These are phyloP conservation scores for Grantiella picta DNA, from an alignment of 2,113 vertebrate species.

Conservation along the genomic window DNA sequence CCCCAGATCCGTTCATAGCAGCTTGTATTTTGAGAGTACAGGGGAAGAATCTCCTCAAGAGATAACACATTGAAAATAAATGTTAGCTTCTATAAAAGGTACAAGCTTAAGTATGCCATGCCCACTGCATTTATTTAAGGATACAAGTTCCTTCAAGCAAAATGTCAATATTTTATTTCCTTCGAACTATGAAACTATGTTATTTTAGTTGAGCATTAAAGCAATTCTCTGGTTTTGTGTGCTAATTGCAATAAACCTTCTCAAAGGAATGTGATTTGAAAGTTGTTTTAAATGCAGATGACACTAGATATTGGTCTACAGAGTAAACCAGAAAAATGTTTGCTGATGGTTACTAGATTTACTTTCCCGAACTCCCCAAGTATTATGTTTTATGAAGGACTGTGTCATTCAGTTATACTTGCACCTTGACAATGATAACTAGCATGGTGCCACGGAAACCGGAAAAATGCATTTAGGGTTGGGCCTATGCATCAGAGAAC, in stretches of 20 bases:
- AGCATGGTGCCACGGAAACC: conserved; percentile 78
- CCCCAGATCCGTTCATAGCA: conserved; percentile 42
- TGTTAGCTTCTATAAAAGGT: conserved; percentile 55
- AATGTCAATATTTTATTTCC: conserved; percentile 59
- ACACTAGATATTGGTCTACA: conserved; percentile 4
- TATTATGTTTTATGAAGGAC: conserved; percentile 27
- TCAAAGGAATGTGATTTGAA: conserved; percentile 41
- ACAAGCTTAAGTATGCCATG: conserved; percentile 26
- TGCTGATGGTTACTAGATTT: conserved; percentile 39
- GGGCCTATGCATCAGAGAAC: conserved; percentile 85
- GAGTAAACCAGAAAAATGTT: conserved; percentile 22
- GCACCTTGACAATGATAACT: conserved; percentile 76
- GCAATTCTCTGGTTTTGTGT: conserved; percentile 19
- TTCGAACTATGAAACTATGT: background rate
- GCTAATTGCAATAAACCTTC: conserved; percentile 50
- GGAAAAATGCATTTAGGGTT: conserved; percentile 85
- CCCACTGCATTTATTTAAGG: conserved; percentile 37
- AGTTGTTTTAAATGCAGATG: conserved; percentile 53
- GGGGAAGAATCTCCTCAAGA: conserved; percentile 61
- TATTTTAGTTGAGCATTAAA: conserved; percentile 52
- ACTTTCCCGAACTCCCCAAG: conserved; percentile 44
- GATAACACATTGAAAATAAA: conserved; percentile 64
- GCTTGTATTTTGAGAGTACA: conserved; percentile 52
- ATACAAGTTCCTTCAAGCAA: conserved; percentile 52
- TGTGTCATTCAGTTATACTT: conserved; percentile 43